Conservation (phyloP, 1,140 invertebrate genomes). For the Lerema accius region DNA sequence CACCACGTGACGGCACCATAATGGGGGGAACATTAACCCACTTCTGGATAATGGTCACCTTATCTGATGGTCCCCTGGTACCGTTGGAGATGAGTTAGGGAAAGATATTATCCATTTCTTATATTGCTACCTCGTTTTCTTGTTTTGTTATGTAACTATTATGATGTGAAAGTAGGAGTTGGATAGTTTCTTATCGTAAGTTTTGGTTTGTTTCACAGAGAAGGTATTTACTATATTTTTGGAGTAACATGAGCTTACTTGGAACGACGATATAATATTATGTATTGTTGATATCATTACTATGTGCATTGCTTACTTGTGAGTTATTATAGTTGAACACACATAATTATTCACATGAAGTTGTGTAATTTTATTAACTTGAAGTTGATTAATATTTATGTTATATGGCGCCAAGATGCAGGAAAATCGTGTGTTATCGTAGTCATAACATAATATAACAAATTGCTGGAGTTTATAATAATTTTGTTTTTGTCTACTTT, state of each 20-base stretch:
- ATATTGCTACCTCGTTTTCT: conserved; percentile 22
- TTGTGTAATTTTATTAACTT: conserved; percentile 3
- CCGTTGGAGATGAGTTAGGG: conserved; percentile 26
- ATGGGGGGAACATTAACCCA: conserved; percentile 30
- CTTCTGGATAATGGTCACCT: conserved; percentile 30
- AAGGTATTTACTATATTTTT: too few relatives aligned
- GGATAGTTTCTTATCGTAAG: too few relatives aligned
- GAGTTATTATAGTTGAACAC: too few relatives aligned
- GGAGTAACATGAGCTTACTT: too few relatives aligned
- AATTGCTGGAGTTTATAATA: too few relatives aligned
- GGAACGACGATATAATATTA: too few relatives aligned
- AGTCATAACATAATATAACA: neutral
- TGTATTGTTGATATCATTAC: too few relatives aligned
- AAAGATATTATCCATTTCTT: conserved; percentile 13
- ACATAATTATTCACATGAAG: conserved; percentile 12
- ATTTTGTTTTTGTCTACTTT: too few relatives aligned
- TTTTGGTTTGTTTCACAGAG: too few relatives aligned
- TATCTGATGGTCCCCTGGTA: conserved; percentile 28
- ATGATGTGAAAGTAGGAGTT: neutral
- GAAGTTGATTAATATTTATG: conserved; percentile 11
- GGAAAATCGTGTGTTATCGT: conserved; percentile 8
- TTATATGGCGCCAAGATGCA: conserved; percentile 7
- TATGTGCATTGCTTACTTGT: too few relatives aligned
- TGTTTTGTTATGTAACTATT: neutral
- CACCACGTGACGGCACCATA: conserved; percentile 28